Conservation (phyloP, 2,888 invertebrate genomes). For the Gonocerus acuteangulatus region DNA sequence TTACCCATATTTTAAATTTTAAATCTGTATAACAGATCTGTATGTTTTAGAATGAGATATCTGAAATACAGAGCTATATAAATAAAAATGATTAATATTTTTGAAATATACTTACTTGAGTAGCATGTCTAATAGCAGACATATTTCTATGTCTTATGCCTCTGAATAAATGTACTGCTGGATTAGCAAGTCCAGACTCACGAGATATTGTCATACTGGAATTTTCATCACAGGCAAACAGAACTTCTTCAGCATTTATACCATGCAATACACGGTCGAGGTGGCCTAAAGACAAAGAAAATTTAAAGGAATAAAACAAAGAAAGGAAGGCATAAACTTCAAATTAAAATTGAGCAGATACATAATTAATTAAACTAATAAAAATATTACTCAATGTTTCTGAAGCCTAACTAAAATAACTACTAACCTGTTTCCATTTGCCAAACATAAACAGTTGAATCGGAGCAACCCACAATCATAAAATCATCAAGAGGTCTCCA, state of each 20-base stretch:
- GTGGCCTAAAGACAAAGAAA: conserved; percentile 57
- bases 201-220: conserved; percentile 51
- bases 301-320: neutral
- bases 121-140: conserved; percentile 89
- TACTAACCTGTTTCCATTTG: conserved; percentile 88
- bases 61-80: no score
- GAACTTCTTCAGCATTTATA: conserved; percentile 90
- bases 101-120: conserved; percentile 51
- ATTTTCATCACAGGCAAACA: conserved; percentile 88
- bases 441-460: conserved; percentile 98
- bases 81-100: no score
- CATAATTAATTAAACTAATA: no score
- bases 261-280: conserved; percentile 91
- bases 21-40: no score
- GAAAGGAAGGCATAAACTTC: conserved; percentile 16
- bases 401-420: no score
- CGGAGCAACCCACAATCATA: conserved; percentile 92
- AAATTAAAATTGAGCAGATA: neutral
- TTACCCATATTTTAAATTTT: no score
- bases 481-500: conserved; percentile 97
- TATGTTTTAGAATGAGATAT: no score
- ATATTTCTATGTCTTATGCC: conserved; percentile 86
- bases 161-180: conserved; percentile 91
- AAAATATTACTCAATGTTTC: no score
- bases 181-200: conserved; percentile 71